phyloP scores from a whole-genome alignment of 2,113 vertebrate genomes.

The Toxotes jaculatrix region DNA sequence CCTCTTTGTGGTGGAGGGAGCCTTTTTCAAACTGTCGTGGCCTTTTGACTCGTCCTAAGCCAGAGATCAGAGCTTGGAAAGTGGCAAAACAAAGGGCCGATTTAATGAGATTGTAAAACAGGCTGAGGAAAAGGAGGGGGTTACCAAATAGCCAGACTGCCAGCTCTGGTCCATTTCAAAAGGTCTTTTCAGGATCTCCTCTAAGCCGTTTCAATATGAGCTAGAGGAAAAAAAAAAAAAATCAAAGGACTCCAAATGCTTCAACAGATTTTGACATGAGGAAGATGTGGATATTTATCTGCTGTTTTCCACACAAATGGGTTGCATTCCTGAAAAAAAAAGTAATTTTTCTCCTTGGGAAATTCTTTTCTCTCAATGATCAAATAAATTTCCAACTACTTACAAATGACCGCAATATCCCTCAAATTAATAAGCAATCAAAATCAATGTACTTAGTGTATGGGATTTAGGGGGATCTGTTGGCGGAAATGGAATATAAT shows the following conservation, averaged over 20 bases:
- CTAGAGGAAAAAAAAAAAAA: conserved; percentile 55
- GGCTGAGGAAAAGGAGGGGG: conserved; percentile 77
- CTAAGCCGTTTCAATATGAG: conserved; percentile 81
- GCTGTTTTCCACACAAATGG: conserved; percentile 72
- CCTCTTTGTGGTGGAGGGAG: conserved; percentile 83
- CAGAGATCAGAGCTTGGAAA: conserved; percentile 89
- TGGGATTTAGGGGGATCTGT: too few species aligned
- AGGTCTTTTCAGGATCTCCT: conserved; percentile 85
- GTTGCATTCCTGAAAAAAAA: conserved; percentile 67
- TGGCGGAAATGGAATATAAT: too few species aligned
- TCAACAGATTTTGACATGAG: conserved; percentile 79
- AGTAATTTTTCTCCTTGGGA: conserved; percentile 1
- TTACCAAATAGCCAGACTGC: conserved; percentile 78
- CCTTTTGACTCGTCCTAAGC: conserved; percentile 89
- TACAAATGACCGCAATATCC: conserved; percentile 1
- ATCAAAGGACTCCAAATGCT: conserved; percentile 81
- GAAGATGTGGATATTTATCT: conserved; percentile 79
- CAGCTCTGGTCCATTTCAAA: conserved; percentile 83
- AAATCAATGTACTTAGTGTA: conserved; percentile 34
- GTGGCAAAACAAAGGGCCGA: conserved; percentile 88
- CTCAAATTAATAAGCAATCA: conserved; percentile 2
- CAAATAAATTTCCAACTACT: conserved; percentile 19
- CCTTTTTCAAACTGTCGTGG: conserved; percentile 87
- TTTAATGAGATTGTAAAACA: conserved; percentile 90
- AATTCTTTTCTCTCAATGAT: conserved; percentile 36